phyloP scores from a whole-genome alignment of 2,888 invertebrate species.

The Charanyca ferruginea region DNA sequence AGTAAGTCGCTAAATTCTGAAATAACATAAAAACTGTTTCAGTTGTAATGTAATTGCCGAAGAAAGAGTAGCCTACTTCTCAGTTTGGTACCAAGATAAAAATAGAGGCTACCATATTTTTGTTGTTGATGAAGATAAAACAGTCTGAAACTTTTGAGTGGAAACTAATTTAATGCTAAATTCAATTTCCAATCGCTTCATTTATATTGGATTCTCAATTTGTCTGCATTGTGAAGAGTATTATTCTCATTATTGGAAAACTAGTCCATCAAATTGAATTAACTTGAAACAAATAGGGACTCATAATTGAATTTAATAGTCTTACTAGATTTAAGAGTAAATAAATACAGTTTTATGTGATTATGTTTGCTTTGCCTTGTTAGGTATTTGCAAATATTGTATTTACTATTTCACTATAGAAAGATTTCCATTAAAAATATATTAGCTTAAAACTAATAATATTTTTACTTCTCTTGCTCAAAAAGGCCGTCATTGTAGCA shows the following conservation, averaged over 20 bases:
- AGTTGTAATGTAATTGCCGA: neutral
- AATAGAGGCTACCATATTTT: neutral
- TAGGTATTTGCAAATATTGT: too few relatives aligned
- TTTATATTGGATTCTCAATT: neutral
- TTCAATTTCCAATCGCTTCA: slow-evolving; percentile 1
- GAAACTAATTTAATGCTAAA: slow-evolving; percentile 3
- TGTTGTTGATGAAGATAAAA: neutral
- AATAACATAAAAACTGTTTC: slow-evolving; percentile 2
- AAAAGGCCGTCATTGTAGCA: too few relatives aligned
- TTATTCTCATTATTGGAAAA: slow-evolving; percentile 10
- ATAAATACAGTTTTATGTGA: neutral
- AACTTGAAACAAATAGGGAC: slow-evolving; percentile 3
- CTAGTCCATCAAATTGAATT: slow-evolving; percentile 13
- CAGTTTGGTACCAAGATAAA: neutral
- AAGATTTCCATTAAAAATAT: too few relatives aligned
- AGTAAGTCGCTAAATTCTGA: neutral
- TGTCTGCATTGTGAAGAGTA: neutral
- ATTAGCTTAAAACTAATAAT: too few relatives aligned
- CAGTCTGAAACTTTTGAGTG: neutral
- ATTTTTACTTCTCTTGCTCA: too few relatives aligned
- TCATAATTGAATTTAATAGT: slow-evolving; percentile 20
- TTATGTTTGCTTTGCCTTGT: too few relatives aligned
- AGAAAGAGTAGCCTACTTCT: slow-evolving; percentile 4
- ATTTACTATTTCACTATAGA: too few relatives aligned
- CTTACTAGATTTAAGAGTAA: slow-evolving; percentile 1